Percentiles rank a stretch among this genome's conserved stretches.
These are phyloP conservation scores for Nannoperca australis DNA, from an alignment of 2,797 vertebrate genomes.

Conservation along the genomic window DNA sequence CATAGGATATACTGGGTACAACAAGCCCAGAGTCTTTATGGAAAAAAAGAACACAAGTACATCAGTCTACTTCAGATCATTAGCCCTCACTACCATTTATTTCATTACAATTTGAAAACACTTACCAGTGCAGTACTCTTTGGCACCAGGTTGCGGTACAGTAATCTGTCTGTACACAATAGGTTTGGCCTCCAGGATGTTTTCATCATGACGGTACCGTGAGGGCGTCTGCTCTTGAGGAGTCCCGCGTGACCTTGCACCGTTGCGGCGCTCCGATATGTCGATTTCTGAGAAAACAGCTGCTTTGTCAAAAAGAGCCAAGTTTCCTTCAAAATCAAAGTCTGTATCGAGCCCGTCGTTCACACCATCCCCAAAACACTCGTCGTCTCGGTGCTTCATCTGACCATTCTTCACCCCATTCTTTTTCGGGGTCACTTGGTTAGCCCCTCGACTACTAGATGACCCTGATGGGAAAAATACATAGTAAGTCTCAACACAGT, in stretches of 20 bases:
- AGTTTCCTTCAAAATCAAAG: constrained; percentile 98
- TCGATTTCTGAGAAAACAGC: constrained; percentile 98
- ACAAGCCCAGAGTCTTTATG: constrained; percentile 90
- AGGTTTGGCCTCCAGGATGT: constrained; percentile 95
- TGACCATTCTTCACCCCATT: constrained; percentile 94
- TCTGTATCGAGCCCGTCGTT: constrained; percentile 94
- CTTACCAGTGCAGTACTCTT: constrained; percentile 93
- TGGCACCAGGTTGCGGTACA: constrained; percentile 90
- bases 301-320: constrained; percentile 97
- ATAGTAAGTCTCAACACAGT: background rate
- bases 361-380: constrained; percentile 95
- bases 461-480: constrained; percentile 87
- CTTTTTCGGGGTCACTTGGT: constrained; percentile 96
- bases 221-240: constrained; percentile 90
- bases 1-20: constrained; percentile 94
- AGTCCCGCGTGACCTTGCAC: constrained; percentile 90
- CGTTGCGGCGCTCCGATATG: constrained; percentile 90
- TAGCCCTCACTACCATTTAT: background rate
- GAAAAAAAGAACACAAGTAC: background rate
- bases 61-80: constrained; percentile 65
- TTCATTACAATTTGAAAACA: constrained; percentile 7
- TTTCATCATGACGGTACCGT: constrained; percentile 96
- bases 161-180: constrained; percentile 94
- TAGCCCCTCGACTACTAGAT: constrained; percentile 92
- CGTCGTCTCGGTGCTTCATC: constrained; percentile 95